Evolutionary conservation across 2,797 vertebrate species (phyloP).

Genomic region (Melanotaenia nigrans): DNA sequence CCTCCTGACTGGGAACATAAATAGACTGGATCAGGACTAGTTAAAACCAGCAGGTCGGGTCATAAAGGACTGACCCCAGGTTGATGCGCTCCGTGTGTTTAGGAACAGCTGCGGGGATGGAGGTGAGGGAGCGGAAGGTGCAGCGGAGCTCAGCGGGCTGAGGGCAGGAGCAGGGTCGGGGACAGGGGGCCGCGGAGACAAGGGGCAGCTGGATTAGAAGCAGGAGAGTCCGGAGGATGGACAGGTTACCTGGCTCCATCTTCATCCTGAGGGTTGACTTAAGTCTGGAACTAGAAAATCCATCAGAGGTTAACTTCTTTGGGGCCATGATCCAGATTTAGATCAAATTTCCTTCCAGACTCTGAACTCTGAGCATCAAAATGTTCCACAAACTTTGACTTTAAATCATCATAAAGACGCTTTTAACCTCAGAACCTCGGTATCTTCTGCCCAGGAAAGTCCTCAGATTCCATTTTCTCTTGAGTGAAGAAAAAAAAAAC

Average conservation of each 20-base stretch:
- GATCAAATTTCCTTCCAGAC: neutral
- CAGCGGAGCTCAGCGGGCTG: slow-evolving; percentile 91
- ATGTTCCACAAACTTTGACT: slow-evolving; percentile 3
- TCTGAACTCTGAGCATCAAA: neutral
- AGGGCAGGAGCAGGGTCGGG: slow-evolving; percentile 90
- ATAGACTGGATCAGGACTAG: neutral
- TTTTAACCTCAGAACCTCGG: slow-evolving; percentile 53
- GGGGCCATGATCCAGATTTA: neutral
- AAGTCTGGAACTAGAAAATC: neutral
- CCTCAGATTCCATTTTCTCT: slow-evolving; percentile 44
- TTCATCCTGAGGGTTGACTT: slow-evolving; percentile 18
- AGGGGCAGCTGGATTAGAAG: slow-evolving; percentile 54
- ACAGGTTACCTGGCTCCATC: slow-evolving; percentile 46
- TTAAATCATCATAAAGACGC: neutral
- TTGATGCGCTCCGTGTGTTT: slow-evolving; percentile 90
- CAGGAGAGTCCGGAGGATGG: slow-evolving; percentile 78
- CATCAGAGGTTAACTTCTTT: neutral
- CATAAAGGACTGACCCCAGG: slow-evolving; percentile 84
- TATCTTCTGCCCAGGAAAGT: slow-evolving; percentile 1
- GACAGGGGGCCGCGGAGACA: slow-evolving; percentile 72
- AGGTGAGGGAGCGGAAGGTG: slow-evolving; percentile 90
- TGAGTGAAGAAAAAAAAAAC: neutral
- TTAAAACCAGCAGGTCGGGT: neutral
- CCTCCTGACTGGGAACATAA: neutral
- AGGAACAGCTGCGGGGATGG: slow-evolving; percentile 83